Evolutionary conservation across 2,113 vertebrate genomes (phyloP), one percentile per base, ranked within the genome.

Genomic region (Eulemur rufifrons): DNA sequence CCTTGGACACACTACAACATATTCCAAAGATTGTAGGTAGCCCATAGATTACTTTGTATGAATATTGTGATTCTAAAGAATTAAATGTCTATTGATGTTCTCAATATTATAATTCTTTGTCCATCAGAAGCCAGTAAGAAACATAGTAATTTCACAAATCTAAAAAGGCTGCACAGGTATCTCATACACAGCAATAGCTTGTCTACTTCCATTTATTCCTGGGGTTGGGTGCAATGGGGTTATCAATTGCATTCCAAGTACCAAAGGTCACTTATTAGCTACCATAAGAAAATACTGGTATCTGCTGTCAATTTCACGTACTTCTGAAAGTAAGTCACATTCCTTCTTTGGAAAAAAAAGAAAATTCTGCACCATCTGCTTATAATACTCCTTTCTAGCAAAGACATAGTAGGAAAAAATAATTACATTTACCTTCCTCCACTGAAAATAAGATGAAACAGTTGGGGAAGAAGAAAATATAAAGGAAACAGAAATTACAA

Each of bases 261-360:
- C 8, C 37, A 95, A 64, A 91, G 47, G 63, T 61, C 66, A 88
- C 52, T 93, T 82, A 91, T 18, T 93, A 64, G 71, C 61, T 66
- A 86, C 45, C 23, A 45, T n/a, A 87, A 74, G 47, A 89, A 68
- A 95, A 56, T 21, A 66, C 29, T 69, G 37, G 54, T 47, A 21
- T 92, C 76, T 71, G 21, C 32, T 88, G 78, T 63, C 61, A 71
- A 95, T 81, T 97, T 90, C n/a, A 95, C 21, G 1, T 54, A 84
- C 61, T 93, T 93, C 52, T 92, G 14, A 91, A 97, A 95, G 39
- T 80, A 95, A 87, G 32, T 61, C 37, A 84, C 32, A 71, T 81
- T 87, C 20, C 50, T 93, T 87, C 12, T 91, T 83, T 34, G 47
- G 74, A 39, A 73, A 81, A 63, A 56, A 91, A 84, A 68, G 21